phyloP scores from a whole-genome alignment of 2,797 vertebrate species.

The Intellagama lesueurii region DNA sequence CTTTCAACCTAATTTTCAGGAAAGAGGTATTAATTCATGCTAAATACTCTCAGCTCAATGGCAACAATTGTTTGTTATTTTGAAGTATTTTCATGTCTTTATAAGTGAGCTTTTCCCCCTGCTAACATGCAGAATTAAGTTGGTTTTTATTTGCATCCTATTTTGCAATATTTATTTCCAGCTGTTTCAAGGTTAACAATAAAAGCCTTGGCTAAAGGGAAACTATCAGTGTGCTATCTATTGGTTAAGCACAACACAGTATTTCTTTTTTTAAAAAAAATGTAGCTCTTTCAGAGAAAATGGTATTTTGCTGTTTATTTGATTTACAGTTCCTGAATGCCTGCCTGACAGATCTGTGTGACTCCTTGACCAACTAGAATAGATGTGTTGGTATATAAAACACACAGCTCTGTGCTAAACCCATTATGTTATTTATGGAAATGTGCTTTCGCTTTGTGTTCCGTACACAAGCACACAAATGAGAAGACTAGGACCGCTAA shows the following conservation, averaged over 20 bases:
- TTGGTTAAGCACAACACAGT: conserved; percentile 43
- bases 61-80: conserved; percentile 43
- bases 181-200: conserved; percentile 51
- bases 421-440: conserved; percentile 57
- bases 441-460: conserved; percentile 34
- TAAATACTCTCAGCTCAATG: conserved; percentile 32
- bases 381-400: conserved; percentile 59
- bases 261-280: conserved; percentile 38
- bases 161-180: conserved; percentile 59
- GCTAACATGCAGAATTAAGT: conserved; percentile 48
- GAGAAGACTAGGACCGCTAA: conserved; percentile 49
- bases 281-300: not conserved
- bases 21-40: conserved; percentile 59
- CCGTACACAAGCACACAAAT: conserved; percentile 52
- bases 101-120: conserved; percentile 26
- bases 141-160: conserved; percentile 56
- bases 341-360: conserved; percentile 35
- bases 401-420: conserved; percentile 54
- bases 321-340: conserved; percentile 25
- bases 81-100: conserved; percentile 51
- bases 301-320: conserved; percentile 24
- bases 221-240: conserved; percentile 23
- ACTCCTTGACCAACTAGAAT: conserved; percentile 58
- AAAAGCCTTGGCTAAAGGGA: conserved; percentile 41
- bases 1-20: conserved; percentile 53